These are phyloP conservation scores for Silurus meridionalis DNA, from an alignment of 2,113 vertebrate species.

Conservation along the genomic window DNA sequence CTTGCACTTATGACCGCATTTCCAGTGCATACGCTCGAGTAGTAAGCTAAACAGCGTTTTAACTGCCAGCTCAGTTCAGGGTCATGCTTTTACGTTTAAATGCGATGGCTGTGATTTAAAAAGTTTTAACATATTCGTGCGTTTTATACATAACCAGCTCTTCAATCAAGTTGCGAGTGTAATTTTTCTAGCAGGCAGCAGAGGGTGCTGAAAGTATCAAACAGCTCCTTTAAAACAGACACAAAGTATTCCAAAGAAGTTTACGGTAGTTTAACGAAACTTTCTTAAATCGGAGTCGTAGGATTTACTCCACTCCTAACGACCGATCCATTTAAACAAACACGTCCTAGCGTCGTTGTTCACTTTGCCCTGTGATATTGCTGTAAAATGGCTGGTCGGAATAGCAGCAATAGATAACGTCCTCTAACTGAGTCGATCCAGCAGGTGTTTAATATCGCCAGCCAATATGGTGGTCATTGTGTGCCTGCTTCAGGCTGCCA, in stretches of 20 bases:
- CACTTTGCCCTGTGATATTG: background rate
- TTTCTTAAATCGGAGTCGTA: background rate
- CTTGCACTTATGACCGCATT: slow-evolving; percentile 8
- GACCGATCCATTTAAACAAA: background rate
- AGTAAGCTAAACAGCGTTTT: background rate
- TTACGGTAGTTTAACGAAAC: background rate
- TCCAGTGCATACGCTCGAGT: background rate
- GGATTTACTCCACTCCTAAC: background rate
- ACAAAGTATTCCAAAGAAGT: background rate
- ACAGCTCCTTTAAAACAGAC: background rate
- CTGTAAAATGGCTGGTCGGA: background rate
- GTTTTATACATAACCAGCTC: background rate
- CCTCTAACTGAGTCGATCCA: slow-evolving; percentile 41
- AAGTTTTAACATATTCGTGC: background rate
- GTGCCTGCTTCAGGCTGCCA: slow-evolving; percentile 41
- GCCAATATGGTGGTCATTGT: slow-evolving; percentile 31
- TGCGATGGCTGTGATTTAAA: background rate
- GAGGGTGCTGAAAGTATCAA: background rate
- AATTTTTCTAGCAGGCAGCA: background rate
- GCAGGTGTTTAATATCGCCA: slow-evolving; percentile 53
- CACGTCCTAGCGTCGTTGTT: background rate
- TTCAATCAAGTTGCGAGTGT: too few relatives aligned
- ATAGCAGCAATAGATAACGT: slow-evolving; percentile 7
- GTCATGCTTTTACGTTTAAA: background rate
- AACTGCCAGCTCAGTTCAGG: background rate